Conservation (phyloP, 1,140 invertebrate genomes). For the Drosophila nigromelanica region DNA sequence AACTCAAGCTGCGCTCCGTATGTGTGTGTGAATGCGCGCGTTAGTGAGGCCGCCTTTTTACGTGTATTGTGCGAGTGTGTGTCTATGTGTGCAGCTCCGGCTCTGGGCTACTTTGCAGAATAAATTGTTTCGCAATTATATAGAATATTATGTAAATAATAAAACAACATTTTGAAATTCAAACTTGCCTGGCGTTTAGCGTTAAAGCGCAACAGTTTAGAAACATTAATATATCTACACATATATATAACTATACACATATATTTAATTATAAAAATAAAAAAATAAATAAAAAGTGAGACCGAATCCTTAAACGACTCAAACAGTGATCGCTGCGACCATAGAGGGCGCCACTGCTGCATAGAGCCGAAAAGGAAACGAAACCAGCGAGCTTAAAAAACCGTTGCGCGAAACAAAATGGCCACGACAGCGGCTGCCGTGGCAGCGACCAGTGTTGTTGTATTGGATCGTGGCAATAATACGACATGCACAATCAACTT, state of each 20-base stretch:
- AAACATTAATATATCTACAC: conserved; percentile 6
- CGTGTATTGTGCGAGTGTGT: conserved; percentile 25
- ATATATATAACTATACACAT: background rate
- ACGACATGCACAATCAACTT: conserved; percentile 97
- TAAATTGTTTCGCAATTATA: conserved; percentile 66
- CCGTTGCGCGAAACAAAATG: conserved; percentile 66
- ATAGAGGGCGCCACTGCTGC: conserved; percentile 23
- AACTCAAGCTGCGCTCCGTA: conserved; percentile 70
- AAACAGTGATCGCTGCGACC: conserved; percentile 5
- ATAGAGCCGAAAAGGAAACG: conserved; percentile 4
- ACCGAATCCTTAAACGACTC: background rate
- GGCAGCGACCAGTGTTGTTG: conserved; percentile 95
- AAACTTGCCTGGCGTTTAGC: conserved; percentile 13
- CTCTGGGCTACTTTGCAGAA: conserved; percentile 63
- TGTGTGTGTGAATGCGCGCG: conserved; percentile 54
- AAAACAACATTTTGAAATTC: conserved; percentile 8
- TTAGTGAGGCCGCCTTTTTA: conserved; percentile 45
- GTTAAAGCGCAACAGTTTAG: conserved; percentile 46
- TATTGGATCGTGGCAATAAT: conserved; percentile 96
- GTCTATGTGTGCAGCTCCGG: conserved; percentile 25
- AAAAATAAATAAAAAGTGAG: background rate
- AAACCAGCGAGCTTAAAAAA: conserved; percentile 38
- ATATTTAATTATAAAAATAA: background rate
- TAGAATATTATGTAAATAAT: conserved; percentile 25
- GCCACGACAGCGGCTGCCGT: conserved; percentile 86